These are phyloP conservation scores for Drosophila koepferae DNA, from an alignment of 2,888 invertebrate genomes.

Conservation along the genomic window DNA sequence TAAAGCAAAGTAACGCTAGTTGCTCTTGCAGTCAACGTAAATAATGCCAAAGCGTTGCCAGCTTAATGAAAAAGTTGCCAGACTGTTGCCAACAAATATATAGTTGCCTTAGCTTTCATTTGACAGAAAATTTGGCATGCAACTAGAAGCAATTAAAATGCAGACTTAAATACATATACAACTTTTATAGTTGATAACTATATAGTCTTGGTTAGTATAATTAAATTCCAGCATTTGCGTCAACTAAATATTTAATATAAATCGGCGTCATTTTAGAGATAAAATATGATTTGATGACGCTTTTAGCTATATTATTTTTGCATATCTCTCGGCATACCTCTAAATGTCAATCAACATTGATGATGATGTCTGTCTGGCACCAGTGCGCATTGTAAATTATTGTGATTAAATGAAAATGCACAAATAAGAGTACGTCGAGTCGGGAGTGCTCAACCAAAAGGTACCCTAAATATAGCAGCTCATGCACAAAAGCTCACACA, in stretches of 20 bases:
- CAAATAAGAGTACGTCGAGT: not conserved
- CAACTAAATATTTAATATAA: not conserved
- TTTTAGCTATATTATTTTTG: not conserved
- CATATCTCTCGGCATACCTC: not conserved
- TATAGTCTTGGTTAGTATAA: not conserved
- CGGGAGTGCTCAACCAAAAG: not conserved
- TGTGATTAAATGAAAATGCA: not conserved
- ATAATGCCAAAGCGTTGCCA: constrained; percentile 6
- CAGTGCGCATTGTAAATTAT: not conserved
- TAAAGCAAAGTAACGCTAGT: not conserved
- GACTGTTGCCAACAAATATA: not conserved
- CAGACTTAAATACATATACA: not conserved
- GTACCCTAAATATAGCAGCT: not conserved
- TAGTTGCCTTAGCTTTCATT: no score
- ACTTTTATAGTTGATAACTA: not conserved
- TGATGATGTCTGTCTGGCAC: not conserved
- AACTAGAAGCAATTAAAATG: not conserved
- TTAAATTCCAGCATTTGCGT: not conserved
- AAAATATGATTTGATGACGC: not conserved
- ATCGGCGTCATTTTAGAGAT: not conserved
- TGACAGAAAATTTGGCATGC: not conserved
- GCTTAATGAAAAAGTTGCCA: constrained; percentile 14
- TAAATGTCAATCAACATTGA: not conserved
- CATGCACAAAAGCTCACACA: not conserved
- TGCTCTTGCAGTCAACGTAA: not conserved